Evolutionary conservation across 2,113 vertebrate species (phyloP), one percentile per base, ranked within the genome.

Genomic region (Cepphus grylle): DNA sequence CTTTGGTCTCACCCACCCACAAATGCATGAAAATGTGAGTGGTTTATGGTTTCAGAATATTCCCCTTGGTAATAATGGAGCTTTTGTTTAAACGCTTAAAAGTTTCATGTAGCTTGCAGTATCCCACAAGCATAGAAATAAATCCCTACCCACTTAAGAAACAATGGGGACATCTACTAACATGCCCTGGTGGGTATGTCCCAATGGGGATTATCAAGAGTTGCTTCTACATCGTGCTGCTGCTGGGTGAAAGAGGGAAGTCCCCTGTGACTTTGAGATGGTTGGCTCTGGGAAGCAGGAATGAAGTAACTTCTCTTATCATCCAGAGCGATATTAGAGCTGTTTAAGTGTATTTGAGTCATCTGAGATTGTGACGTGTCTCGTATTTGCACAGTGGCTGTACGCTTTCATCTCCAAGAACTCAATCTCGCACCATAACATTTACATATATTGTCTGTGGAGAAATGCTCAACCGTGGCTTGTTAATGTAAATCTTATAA

Each of bases 171-270:
- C 38, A 69, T 88, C 62, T 86, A 22, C 83, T 52, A 74, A 69
- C 71, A 30, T 1, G 1, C 72, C 80, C 69, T 81, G 47, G 52
- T 83, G 88, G 32, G 4, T 73, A 50, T 30, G 80, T 90, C 81
- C 85, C 71, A 23, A 0, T 25, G 79, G 76, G 50, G 52, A 63
- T 92, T 79, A 30, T 25, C 58, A 70, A 12, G 76, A 62, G n/a
- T 72, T 70, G 49, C 23, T 84, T 67, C 65, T 91, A 9, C 20
- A 14, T 79, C 2, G 1, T 56, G 65, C 74, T 80, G 73, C 59
- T 92, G 42, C 82, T 78, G 66, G 76, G 26, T 73, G 85, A 80
- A 88, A 92, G 74, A 82, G 94, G 76, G 8, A 86, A 93, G 59
- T 93, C 71, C 45, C 30, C 43, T 69, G 65, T 90, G 81, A 70